Evolutionary conservation across 1,140 invertebrate genomes (phyloP).

Genomic region (Listronotus bonariensis): DNA sequence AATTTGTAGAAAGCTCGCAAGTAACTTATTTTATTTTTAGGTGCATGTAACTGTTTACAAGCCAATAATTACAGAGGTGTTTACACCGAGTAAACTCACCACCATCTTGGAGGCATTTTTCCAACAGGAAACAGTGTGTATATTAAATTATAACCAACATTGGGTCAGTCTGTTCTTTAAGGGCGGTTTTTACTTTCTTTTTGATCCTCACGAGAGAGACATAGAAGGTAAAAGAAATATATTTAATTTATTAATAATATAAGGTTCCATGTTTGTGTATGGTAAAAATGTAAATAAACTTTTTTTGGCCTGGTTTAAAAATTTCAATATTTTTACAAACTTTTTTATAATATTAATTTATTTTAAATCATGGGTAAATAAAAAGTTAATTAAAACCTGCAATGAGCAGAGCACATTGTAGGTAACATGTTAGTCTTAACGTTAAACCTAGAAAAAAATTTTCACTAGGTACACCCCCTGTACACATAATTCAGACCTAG

Average conservation of each 20-base stretch:
- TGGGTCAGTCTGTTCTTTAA: slow-evolving; percentile 48
- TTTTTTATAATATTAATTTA: not conserved
- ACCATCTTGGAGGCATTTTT: slow-evolving; percentile 45
- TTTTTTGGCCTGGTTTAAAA: not conserved
- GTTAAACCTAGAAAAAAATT: too few relatives aligned
- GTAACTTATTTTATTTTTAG: slow-evolving; percentile 8
- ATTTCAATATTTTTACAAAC: not conserved
- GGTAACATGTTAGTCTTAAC: too few relatives aligned
- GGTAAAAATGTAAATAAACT: not conserved
- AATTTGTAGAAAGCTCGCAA: too few relatives aligned
- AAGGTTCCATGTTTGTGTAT: too few relatives aligned
- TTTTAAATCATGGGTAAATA: too few relatives aligned
- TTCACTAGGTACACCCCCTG: too few relatives aligned
- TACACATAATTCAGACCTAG: too few relatives aligned
- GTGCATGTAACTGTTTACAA: slow-evolving; percentile 48
- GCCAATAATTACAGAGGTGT: slow-evolving; percentile 40
- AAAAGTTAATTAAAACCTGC: too few relatives aligned
- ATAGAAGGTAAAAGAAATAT: slow-evolving; percentile 37
- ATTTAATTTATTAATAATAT: too few relatives aligned
- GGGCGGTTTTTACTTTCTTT: slow-evolving; percentile 46
- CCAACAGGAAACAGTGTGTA: slow-evolving; percentile 46
- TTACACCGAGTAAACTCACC: slow-evolving; percentile 32
- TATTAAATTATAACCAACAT: slow-evolving; percentile 40
- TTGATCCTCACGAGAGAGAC: slow-evolving; percentile 49
- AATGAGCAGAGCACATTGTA: too few relatives aligned